Evolutionary conservation across 2,888 invertebrate species (phyloP).

Genomic region (Nemurella pictetii): DNA sequence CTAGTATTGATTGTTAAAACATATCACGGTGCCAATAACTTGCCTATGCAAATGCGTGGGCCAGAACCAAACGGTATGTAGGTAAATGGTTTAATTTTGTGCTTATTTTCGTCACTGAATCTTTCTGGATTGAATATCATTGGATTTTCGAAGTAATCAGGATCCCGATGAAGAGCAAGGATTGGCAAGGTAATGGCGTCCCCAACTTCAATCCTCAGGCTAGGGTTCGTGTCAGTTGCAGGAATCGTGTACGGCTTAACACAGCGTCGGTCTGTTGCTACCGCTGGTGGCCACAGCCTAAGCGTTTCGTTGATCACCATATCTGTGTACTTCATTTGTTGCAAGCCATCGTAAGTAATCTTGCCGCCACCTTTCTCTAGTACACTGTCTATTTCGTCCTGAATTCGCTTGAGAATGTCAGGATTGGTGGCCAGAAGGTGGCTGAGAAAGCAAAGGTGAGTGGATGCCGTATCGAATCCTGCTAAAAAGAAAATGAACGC

Average conservation of each 20-base stretch:
- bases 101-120: not conserved
- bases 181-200: not conserved
- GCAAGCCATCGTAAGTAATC: slow-evolving; percentile 44
- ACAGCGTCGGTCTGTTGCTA: not conserved
- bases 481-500: slow-evolving; percentile 45
- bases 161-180: not conserved
- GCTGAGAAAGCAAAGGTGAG: slow-evolving; percentile 43
- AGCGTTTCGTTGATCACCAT: not conserved
- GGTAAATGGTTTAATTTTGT: not conserved
- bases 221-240: not conserved
- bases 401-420: slow-evolving; percentile 43
- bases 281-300: not conserved
- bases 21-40: not conserved
- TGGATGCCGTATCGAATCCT: slow-evolving; percentile 47
- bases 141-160: not conserved
- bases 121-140: not conserved
- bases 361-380: slow-evolving; percentile 40
- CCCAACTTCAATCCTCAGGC: not conserved
- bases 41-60: slow-evolving; percentile 41
- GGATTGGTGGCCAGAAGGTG: slow-evolving; percentile 45
- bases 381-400: slow-evolving; percentile 44
- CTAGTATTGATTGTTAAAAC: not conserved
- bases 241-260: not conserved
- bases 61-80: slow-evolving; percentile 33
- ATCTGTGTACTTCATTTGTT: not conserved